A percentile compares a stretch with the other conserved stretches of the same genome.
phyloP scores from a whole-genome alignment of 1,140 invertebrate species.

The Yoshiicerus persimilis region DNA sequence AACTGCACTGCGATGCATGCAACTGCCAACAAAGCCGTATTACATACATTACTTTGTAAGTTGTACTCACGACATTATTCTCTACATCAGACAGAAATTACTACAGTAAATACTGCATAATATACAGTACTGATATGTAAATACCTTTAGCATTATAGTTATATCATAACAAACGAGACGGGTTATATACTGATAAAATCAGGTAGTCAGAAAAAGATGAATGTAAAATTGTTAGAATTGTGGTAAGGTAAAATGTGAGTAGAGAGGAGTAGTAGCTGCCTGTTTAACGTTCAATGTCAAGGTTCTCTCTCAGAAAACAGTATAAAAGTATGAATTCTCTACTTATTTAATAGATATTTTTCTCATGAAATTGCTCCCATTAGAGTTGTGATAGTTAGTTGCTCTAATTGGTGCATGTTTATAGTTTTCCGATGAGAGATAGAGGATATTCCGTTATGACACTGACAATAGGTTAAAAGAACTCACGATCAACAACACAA shows the following conservation, averaged over 20 bases:
- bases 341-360: background rate
- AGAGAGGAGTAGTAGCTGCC: background rate
- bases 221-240: background rate
- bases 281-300: background rate
- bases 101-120: background rate
- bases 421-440: background rate
- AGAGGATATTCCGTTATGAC: background rate
- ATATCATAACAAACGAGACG: background rate
- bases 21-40: background rate
- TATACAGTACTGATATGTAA: background rate
- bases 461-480: slow-evolving; percentile 4
- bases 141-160: background rate
- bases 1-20: background rate
- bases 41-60: no score
- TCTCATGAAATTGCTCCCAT: background rate
- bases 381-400: background rate
- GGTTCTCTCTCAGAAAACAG: background rate
- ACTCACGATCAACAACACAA: background rate
- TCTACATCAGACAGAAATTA: background rate
- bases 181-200: background rate
- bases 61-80: background rate
- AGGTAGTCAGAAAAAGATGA: background rate
- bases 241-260: background rate
- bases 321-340: background rate
- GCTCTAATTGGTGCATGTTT: background rate